Percentiles rank a stretch among this genome's conserved stretches.
Evolutionary conservation across 1,140 invertebrate species (phyloP).

Genomic region (Bursaphelenchus mucronatus): DNA sequence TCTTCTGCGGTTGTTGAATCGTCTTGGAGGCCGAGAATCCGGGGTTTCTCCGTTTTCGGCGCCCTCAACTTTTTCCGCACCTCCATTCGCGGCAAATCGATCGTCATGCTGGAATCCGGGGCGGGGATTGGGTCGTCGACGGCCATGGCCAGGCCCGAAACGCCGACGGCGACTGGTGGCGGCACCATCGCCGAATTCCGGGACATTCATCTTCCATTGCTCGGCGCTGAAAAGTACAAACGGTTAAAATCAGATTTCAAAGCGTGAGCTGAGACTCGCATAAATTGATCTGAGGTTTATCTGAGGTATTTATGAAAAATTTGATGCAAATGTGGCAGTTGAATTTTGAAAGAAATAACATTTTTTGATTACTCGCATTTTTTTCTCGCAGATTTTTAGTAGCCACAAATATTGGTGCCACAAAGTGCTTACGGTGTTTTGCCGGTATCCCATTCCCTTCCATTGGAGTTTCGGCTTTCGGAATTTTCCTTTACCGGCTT

Average conservation of each 20-base stretch:
- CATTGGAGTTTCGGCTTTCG: constrained; percentile 11
- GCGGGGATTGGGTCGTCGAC: background rate
- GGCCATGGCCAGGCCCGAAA: background rate
- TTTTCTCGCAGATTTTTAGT: too few relatives aligned
- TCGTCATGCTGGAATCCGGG: constrained; percentile 14
- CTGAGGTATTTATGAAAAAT: too few relatives aligned
- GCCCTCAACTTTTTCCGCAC: background rate
- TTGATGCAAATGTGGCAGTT: too few relatives aligned
- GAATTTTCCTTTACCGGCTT: background rate
- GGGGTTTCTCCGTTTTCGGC: too few relatives aligned
- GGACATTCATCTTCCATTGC: constrained; percentile 19
- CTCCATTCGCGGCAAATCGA: constrained; percentile 1
- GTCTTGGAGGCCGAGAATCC: background rate
- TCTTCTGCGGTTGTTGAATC: background rate
- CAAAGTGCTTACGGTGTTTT: background rate
- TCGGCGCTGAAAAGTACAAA: background rate
- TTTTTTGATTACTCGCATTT: too few relatives aligned
- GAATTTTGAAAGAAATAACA: too few relatives aligned
- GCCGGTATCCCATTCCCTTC: constrained; percentile 14
- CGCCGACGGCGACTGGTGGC: background rate
- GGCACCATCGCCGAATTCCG: constrained; percentile 5
- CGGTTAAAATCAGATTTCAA: too few relatives aligned
- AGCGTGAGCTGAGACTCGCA: too few relatives aligned
- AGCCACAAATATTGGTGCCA: background rate
- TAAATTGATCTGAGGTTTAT: too few relatives aligned